Conservation (phyloP, 2,888 invertebrate species). For the Drosophila silvestris region DNA sequence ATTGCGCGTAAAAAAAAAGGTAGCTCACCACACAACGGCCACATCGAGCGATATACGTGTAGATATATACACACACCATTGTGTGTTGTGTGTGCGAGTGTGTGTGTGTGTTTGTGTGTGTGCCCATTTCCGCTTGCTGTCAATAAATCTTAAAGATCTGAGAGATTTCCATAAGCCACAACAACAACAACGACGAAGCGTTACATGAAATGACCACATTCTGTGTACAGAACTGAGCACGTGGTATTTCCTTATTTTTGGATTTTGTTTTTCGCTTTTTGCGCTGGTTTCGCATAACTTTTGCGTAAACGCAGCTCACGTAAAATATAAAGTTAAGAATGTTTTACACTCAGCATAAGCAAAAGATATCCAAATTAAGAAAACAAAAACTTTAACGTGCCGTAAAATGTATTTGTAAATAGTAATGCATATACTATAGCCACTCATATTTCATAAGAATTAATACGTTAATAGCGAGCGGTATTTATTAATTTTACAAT, state of each 20-base stretch:
- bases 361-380: background rate
- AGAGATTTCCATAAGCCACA: conserved; percentile 47
- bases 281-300: background rate
- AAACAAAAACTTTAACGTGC: background rate
- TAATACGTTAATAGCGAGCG: background rate
- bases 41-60: conserved; percentile 9
- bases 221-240: conserved; percentile 3
- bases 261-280: background rate
- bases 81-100: background rate
- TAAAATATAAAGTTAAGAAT: background rate
- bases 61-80: background rate
- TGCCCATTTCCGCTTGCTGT: conserved; percentile 63
- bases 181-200: background rate
- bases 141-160: conserved; percentile 73
- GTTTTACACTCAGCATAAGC: background rate
- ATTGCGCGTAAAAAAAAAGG: conserved; percentile 76
- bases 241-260: background rate
- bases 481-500: background rate
- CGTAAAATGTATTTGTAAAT: background rate
- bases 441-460: background rate
- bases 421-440: background rate
- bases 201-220: conserved; percentile 9
- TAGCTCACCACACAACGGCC: conserved; percentile 28
- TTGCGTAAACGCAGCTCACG: background rate
- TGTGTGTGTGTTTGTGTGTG: conserved; percentile 15